Percentiles rank a stretch among this genome's conserved stretches.
Conservation (phyloP, 53 echinoderm and acorn worm species). For the Crossaster papposus region DNA sequence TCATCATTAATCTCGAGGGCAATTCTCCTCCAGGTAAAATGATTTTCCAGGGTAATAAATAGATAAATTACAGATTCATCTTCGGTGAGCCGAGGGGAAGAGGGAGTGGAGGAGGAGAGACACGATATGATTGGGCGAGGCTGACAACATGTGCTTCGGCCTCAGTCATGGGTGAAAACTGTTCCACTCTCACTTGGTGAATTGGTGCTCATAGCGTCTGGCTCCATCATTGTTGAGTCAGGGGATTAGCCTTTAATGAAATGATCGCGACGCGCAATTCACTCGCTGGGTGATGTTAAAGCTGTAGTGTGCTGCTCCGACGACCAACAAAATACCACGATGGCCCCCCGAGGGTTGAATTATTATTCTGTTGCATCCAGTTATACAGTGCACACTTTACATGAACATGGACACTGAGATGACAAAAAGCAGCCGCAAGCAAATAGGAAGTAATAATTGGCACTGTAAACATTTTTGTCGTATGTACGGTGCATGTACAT, state of each 20-base stretch:
- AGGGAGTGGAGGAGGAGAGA: not conserved
- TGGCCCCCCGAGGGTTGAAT: no score
- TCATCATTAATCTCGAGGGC: constrained; percentile 20
- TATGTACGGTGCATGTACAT: no score
- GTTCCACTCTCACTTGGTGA: not conserved
- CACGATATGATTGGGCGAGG: not conserved
- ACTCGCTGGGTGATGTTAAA: constrained; percentile 16
- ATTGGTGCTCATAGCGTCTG: constrained; percentile 2
- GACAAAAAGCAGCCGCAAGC: no score
- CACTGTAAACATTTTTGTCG: no score
- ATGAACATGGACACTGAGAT: no score
- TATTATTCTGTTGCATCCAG: no score
- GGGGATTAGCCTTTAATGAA: constrained; percentile 43
- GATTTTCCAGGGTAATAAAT: constrained; percentile 32
- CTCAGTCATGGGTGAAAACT: constrained; percentile 51
- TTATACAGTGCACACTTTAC: no score
- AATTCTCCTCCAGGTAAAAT: constrained; percentile 40
- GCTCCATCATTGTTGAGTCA: constrained; percentile 35
- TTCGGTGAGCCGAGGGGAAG: constrained; percentile 3
- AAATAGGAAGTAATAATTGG: no score
- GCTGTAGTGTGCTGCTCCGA: not conserved
- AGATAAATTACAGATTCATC: constrained; percentile 52
- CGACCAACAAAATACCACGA: not conserved
- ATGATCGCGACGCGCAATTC: constrained; percentile 27
- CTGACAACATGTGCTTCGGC: constrained; percentile 31